Percentiles rank a stretch among this genome's conserved stretches.
Conservation (phyloP, 2,797 vertebrate species). For the Acrossocheilus fasciatus region DNA sequence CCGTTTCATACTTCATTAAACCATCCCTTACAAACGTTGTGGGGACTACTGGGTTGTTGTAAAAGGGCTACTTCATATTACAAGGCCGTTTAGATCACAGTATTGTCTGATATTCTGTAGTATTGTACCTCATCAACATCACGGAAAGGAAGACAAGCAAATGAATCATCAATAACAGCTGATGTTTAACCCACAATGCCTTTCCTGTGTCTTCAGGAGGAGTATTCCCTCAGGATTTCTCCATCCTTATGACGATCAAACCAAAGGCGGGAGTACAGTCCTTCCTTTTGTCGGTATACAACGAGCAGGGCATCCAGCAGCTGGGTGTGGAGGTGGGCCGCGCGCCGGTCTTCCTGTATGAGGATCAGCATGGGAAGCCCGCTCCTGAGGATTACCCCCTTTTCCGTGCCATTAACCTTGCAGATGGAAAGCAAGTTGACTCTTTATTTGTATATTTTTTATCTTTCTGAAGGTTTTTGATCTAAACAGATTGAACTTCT, state of each 20-base stretch:
- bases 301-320: constrained; percentile 94
- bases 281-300: constrained; percentile 95
- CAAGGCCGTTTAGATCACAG: not conserved
- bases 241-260: constrained; percentile 95
- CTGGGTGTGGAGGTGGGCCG: constrained; percentile 94
- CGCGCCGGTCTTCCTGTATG: constrained; percentile 92
- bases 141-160: not conserved
- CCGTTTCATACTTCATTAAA: constrained; percentile 37
- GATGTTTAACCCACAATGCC: constrained; percentile 17
- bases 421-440: constrained; percentile 94
- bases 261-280: constrained; percentile 92
- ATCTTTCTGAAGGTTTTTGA: not conserved
- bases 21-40: not conserved
- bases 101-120: not conserved
- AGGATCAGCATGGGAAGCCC: constrained; percentile 95
- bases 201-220: constrained; percentile 76
- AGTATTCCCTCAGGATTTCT: constrained; percentile 95
- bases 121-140: constrained; percentile 2
- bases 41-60: not conserved
- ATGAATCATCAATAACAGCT: constrained; percentile 27
- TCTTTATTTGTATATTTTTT: not conserved
- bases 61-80: constrained; percentile 4
- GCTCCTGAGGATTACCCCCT: constrained; percentile 93
- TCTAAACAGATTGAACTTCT: not conserved
- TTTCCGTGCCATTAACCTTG: constrained; percentile 92